Evolutionary conservation across 2,113 vertebrate genomes (phyloP).

Genomic region (Dissostichus mawsoni): DNA sequence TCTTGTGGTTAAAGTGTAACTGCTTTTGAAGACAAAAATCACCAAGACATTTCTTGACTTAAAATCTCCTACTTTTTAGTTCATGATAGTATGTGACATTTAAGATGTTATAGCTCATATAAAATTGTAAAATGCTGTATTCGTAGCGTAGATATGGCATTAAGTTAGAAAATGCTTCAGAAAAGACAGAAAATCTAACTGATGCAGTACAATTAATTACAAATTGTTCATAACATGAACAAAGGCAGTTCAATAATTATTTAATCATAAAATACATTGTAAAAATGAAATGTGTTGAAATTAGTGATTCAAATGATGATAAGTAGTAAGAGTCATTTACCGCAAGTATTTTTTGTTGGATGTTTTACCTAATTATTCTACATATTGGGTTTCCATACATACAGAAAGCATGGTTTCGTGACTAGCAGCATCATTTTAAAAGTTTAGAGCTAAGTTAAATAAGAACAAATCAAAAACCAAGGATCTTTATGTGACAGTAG

Average conservation of each 20-base stretch:
- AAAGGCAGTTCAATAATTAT: not conserved
- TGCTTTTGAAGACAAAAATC: too few species aligned
- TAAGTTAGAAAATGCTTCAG: too few species aligned
- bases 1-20: too few species aligned
- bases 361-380: not conserved
- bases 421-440: not conserved
- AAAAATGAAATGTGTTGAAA: not conserved
- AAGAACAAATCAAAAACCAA: not conserved
- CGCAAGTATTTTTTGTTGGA: not conserved
- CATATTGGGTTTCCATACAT: too few species aligned
- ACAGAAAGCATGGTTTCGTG: not conserved
- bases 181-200: not conserved
- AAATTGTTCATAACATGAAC: not conserved
- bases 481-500: not conserved
- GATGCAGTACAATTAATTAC: not conserved
- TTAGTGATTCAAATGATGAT: not conserved
- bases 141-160: too few species aligned
- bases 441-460: not conserved
- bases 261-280: too few species aligned
- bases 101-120: not conserved
- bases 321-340: not conserved
- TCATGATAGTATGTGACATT: not conserved
- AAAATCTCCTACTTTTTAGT: not conserved
- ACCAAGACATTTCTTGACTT: not conserved
- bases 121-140: not conserved